Conservation (phyloP, 2,113 vertebrate species). For the Acanthochromis polyacanthus region DNA sequence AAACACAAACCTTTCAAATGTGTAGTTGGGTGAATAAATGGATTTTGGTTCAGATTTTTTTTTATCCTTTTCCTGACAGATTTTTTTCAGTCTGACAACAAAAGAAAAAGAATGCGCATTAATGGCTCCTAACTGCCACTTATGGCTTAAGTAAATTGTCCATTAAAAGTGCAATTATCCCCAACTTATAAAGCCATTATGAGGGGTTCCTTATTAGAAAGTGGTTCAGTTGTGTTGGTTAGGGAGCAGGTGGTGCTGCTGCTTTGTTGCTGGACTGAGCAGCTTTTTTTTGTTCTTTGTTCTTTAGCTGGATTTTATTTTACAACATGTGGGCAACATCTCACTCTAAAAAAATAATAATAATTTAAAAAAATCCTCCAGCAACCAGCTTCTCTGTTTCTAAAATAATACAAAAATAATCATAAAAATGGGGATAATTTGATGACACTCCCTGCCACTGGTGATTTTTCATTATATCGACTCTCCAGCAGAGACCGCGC, state of each 20-base stretch:
- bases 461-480: constrained; percentile 73
- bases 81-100: neutral
- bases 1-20: no score
- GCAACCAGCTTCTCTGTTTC: neutral
- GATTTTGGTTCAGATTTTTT: neutral
- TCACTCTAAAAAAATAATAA: neutral
- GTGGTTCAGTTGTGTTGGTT: neutral
- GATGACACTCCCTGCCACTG: constrained; percentile 82
- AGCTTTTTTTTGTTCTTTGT: constrained; percentile 3
- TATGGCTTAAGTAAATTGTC: constrained; percentile 1
- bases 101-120: neutral
- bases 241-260: constrained; percentile 22
- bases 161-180: constrained; percentile 15
- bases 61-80: neutral
- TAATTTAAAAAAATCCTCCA: neutral
- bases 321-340: neutral
- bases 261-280: constrained; percentile 15
- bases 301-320: neutral
- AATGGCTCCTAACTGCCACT: neutral
- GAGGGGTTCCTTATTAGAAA: constrained; percentile 15
- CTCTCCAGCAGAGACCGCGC: constrained; percentile 80
- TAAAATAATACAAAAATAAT: neutral
- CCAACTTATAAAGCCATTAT: neutral
- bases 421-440: constrained; percentile 73
- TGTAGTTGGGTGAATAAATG: neutral